Conservation (phyloP, 1,140 invertebrate species). For the Lineus longissimus region DNA sequence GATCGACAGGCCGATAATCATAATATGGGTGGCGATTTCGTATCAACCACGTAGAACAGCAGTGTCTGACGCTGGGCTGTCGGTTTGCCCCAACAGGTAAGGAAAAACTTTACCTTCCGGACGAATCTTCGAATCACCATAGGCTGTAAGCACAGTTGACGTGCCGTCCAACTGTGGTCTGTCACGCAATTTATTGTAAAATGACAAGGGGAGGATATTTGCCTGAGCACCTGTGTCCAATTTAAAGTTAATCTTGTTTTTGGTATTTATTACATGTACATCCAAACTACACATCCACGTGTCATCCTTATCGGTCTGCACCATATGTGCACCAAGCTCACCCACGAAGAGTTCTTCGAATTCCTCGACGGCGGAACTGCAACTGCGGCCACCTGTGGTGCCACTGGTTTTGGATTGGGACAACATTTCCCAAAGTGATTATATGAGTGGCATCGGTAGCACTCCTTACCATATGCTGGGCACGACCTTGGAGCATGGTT, state of each 20-base stretch:
- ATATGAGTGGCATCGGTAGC: not conserved
- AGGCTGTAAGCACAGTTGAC: not conserved
- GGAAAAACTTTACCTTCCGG: not conserved
- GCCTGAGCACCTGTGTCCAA: not conserved
- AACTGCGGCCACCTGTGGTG: not conserved
- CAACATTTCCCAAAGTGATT: conserved; percentile 2
- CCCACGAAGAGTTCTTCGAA: not conserved
- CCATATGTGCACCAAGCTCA: not conserved
- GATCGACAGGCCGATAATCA: not conserved
- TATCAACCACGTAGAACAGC: not conserved
- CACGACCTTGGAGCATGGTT: not conserved
- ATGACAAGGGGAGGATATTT: not conserved
- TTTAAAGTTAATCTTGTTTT: not conserved
- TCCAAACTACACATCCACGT: conserved; percentile 48
- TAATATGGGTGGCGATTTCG: not conserved
- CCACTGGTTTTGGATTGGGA: not conserved
- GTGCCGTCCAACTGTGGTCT: not conserved
- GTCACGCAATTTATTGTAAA: not conserved
- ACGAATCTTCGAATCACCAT: conserved; percentile 8
- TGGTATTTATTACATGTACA: conserved; percentile 12
- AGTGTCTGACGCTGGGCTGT: not conserved
- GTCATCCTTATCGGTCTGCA: conserved; percentile 38
- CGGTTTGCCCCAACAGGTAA: not conserved
- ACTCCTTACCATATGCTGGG: conserved; percentile 10
- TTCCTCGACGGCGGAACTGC: not conserved